phyloP scores from a whole-genome alignment of 2,113 vertebrate genomes.

The Rattus rattus region DNA sequence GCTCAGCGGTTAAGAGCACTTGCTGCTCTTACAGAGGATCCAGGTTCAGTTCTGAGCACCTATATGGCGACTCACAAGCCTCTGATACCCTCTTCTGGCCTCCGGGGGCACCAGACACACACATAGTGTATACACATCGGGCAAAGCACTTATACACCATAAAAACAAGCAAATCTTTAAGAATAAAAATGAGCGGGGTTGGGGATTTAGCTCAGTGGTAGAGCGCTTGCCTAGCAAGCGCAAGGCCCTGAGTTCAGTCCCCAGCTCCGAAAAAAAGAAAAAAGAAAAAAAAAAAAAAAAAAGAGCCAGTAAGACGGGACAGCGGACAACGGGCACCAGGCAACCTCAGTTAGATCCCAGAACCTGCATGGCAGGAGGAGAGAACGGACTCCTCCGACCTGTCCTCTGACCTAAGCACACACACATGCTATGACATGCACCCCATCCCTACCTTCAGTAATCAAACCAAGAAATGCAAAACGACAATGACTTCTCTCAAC shows the following conservation, averaged over 20 bases:
- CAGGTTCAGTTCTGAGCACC: not conserved
- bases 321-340: not conserved
- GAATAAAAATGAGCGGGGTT: not conserved
- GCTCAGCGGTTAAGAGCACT: not conserved
- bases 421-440: no score
- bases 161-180: not conserved
- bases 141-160: not conserved
- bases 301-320: not conserved
- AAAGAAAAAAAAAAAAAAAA: no score
- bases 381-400: not conserved
- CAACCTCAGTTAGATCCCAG: no score
- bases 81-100: not conserved
- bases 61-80: not conserved
- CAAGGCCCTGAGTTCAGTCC: no score
- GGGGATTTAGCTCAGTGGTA: no score
- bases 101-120: not conserved
- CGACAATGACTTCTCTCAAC: not conserved
- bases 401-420: not conserved
- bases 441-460: not conserved
- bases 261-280: no score
- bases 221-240: no score
- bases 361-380: accelerated
- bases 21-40: not conserved
- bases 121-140: not conserved
- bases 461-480: not conserved